Base-by-base conservation (phyloP, 2,797 vertebrate genomes). In the Enteromius anoplus region DNA sequence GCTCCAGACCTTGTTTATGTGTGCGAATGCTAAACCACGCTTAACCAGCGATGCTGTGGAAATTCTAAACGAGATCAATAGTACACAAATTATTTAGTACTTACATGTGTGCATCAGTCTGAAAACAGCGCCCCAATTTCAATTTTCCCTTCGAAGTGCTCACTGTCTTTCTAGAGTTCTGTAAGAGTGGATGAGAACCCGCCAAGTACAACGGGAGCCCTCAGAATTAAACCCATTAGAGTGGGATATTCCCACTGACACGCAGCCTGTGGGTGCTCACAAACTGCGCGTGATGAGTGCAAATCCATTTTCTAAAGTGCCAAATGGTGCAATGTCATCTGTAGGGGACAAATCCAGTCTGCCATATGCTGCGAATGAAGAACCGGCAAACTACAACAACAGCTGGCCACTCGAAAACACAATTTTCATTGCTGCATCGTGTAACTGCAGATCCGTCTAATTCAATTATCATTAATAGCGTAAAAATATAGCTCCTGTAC, bases 271-370 rank as follows among this genome's bases (percentile, higher is more conserved):
- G 77, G 82, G 72, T 79, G 71, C 76, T 86, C 21, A 37, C 53
- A 84, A 83, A 85, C 62, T 47, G 75, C 49, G 29, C 42, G 69
- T 66, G 78, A 87, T 82, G 73, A 84, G 80, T 69, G 68, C 70
- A 71, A 81, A 77, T 84, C 78, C 70, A 80, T 86, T 82, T 83
- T 80, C 69, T 87, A 86, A 87, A 84, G 87, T 86, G 80, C 75
- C 86, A 87, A 86, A 82, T 86, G 77, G 78, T 90, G 87, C 87
- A 90, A 89, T 87, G 89, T 91, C 88, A 90, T 85, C 86, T 84
- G 60, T 83, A 85, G 85, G 85, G 85, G 86, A 86, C 71, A 83
- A 86, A 90, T 84, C 58, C 85, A 83, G 89, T 82, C 83, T 80
- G 65, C 86, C 77, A 79, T 87, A 89, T 85, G 87, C 81, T 89